Conservation (phyloP, 1,140 invertebrate species). For the Notospermus geniculatus region DNA sequence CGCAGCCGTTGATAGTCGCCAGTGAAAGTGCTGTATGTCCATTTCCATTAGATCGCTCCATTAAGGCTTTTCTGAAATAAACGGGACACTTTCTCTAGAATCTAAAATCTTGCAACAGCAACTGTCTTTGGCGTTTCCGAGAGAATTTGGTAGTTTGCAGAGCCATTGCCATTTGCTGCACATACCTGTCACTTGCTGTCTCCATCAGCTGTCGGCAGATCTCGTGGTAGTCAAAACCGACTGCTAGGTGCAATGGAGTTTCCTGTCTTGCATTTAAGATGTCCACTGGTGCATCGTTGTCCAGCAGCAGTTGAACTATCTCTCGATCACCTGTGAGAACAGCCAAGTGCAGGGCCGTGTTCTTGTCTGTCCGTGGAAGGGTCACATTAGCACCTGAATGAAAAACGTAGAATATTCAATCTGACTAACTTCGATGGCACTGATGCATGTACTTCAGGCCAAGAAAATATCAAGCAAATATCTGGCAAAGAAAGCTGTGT, state of each 20-base stretch:
- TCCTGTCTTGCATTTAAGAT: conserved; percentile 53
- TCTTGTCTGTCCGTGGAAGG: conserved; percentile 43
- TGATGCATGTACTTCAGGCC: no score
- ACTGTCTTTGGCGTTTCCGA: no score
- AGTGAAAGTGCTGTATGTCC: conserved; percentile 58
- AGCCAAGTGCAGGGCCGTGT: conserved; percentile 56
- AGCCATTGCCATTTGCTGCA: no score
- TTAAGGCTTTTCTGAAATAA: conserved; percentile 43
- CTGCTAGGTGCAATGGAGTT: conserved; percentile 58
- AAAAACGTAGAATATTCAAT: not conserved
- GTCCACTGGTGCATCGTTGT: conserved; percentile 54
- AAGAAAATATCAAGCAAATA: no score
- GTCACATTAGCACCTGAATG: conserved; percentile 55
- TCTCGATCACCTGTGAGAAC: conserved; percentile 51
- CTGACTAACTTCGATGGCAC: no score
- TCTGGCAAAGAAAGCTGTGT: no score
- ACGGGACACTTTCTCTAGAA: conserved; percentile 1
- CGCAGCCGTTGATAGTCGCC: conserved; percentile 51
- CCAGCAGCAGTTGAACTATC: conserved; percentile 49
- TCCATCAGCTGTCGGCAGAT: conserved; percentile 52
- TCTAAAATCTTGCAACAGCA: conserved; percentile 1
- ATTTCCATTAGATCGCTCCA: conserved; percentile 53
- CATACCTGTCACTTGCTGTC: conserved; percentile 29
- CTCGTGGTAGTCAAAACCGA: conserved; percentile 47
- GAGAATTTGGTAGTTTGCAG: no score